A percentile compares a stretch with the other conserved stretches of the same genome.
phyloP scores from a whole-genome alignment of 2,113 vertebrate species.

The Carassius auratus region DNA sequence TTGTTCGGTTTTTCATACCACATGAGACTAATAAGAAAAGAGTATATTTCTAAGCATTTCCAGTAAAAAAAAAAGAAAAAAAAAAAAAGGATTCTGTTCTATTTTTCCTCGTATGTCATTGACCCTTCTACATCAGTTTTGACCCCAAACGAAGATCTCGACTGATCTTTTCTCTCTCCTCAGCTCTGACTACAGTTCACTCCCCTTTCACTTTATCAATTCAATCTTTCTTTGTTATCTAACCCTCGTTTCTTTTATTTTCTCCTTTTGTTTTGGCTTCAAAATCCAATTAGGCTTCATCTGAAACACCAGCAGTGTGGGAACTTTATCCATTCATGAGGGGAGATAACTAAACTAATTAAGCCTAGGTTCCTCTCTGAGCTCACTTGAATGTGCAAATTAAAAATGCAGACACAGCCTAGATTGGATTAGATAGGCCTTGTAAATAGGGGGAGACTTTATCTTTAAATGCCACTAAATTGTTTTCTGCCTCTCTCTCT shows the following conservation, averaged over 20 bases:
- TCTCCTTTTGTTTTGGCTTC: slow-evolving; percentile 67
- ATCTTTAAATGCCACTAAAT: slow-evolving; percentile 63
- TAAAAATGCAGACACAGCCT: slow-evolving; percentile 71
- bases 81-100: neutral
- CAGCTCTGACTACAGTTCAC: slow-evolving; percentile 59
- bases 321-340: slow-evolving; percentile 73
- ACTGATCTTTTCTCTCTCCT: slow-evolving; percentile 59
- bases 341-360: slow-evolving; percentile 80
- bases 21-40: neutral
- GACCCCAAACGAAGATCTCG: slow-evolving; percentile 66
- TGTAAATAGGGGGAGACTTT: slow-evolving; percentile 67
- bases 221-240: slow-evolving; percentile 68
- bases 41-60: neutral
- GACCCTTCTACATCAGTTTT: slow-evolving; percentile 60
- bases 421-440: slow-evolving; percentile 74
- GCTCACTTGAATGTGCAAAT: slow-evolving; percentile 72
- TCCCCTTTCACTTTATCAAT: slow-evolving; percentile 38
- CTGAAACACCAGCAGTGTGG: slow-evolving; percentile 71
- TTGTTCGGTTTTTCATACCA: neutral
- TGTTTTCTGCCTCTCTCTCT: slow-evolving; percentile 56
- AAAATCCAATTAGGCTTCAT: slow-evolving; percentile 79
- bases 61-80: too few relatives aligned
- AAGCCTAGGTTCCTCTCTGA: slow-evolving; percentile 69
- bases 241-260: slow-evolving; percentile 62
- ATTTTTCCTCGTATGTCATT: neutral